Evolutionary conservation across 1,140 invertebrate genomes (phyloP).

Genomic region (fruit fly (Drosophila melanogaster)): Release_6_plus_ISO1_MT NT_033777.3:28971501-28972000

Average conservation of each 20-base stretch:
- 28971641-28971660: neutral
- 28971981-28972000: constrained; percentile 40
- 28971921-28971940: constrained; percentile 32
- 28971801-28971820: constrained; percentile 49
- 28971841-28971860: constrained; percentile 75
- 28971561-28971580: neutral
- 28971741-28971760: constrained; percentile 29
- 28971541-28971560: constrained; percentile 29
- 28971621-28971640: constrained; percentile 28
- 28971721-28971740: constrained; percentile 63
- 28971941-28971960: constrained; percentile 34
- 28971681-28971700: constrained; percentile 57
- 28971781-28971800: constrained; percentile 17
- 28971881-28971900: constrained; percentile 18
- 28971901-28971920: constrained; percentile 23
- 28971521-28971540: constrained; percentile 50
- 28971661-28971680: constrained; percentile 7
- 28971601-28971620: constrained; percentile 70
- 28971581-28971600: constrained; percentile 38
- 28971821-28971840: constrained; percentile 61
- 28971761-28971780: neutral
- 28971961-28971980: constrained; percentile 4
- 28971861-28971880: constrained; percentile 50
- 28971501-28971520: constrained; percentile 56
- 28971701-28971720: constrained; percentile 80